Conservation (phyloP, 2,797 vertebrate genomes). For the Podarcis lilfordi region DNA sequence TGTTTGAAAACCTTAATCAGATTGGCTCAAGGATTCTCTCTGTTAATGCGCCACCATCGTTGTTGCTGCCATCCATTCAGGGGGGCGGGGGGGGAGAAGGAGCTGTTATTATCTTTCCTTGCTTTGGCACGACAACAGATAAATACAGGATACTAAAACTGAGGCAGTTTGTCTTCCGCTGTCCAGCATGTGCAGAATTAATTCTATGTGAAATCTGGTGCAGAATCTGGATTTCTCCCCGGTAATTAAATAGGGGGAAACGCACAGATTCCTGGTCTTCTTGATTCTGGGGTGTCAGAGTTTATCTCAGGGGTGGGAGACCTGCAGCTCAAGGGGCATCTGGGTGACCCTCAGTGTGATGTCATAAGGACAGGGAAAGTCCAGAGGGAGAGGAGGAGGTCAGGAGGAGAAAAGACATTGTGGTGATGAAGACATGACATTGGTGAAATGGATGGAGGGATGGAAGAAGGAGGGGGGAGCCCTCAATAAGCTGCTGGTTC, state of each 20-base stretch:
- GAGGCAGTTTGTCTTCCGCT: not conserved
- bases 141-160: not conserved
- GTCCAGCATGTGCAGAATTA: not conserved
- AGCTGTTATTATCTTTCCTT: not conserved
- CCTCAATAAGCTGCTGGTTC: no score
- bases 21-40: not conserved
- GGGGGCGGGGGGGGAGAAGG: not conserved
- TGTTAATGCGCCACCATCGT: not conserved
- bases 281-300: not conserved
- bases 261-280: not conserved
- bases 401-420: no score
- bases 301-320: not conserved
- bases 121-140: not conserved
- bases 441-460: no score
- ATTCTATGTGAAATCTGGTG: not conserved
- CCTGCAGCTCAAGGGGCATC: not conserved
- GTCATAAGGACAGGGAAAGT: not conserved
- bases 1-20: constrained; percentile 3
- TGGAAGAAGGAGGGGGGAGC: no score
- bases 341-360: not conserved
- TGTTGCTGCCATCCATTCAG: not conserved
- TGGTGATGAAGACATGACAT: no score
- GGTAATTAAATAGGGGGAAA: not conserved
- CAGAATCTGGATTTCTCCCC: not conserved
- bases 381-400: not conserved